Conservation (phyloP, 2,797 vertebrate species). For the Rhynchonycteris naso region DNA sequence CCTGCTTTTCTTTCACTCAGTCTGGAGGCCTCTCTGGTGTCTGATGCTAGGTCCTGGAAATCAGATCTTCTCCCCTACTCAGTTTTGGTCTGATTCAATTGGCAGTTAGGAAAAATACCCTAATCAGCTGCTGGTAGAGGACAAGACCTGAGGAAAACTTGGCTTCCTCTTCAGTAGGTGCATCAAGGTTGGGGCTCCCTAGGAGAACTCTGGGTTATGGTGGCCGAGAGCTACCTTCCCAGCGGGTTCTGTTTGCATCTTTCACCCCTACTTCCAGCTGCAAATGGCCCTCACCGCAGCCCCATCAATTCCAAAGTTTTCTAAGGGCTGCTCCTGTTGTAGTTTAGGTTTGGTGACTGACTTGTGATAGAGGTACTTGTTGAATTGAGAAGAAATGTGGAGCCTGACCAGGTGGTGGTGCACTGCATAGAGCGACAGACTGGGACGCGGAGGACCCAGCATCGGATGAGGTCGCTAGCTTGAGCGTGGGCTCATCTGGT, state of each 20-base stretch:
- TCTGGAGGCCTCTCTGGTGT: neutral
- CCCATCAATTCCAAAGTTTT: neutral
- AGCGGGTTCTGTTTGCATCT: neutral
- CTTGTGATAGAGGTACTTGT: neutral
- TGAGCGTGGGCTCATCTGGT: too few relatives aligned
- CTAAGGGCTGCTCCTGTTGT: neutral
- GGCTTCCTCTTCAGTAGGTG: neutral
- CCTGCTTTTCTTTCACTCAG: neutral
- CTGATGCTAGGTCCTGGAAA: neutral
- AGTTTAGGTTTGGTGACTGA: conserved; percentile 3
- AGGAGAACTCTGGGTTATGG: neutral
- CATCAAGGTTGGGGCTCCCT: neutral
- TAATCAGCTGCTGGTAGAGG: neutral
- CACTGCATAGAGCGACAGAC: too few relatives aligned
- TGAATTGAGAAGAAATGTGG: conserved; percentile 36
- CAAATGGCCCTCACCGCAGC: neutral
- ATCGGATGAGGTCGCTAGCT: too few relatives aligned
- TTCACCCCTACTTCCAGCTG: neutral
- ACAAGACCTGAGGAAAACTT: neutral
- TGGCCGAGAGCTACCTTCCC: neutral
- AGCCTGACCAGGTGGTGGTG: too few relatives aligned
- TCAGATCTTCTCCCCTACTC: neutral
- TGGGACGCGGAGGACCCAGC: too few relatives aligned
- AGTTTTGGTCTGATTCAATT: neutral
- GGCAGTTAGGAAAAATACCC: neutral